A percentile compares a stretch with the other conserved stretches of the same genome.
Evolutionary conservation across 2,888 invertebrate genomes (phyloP).

Genomic region (Anticlea derivata): DNA sequence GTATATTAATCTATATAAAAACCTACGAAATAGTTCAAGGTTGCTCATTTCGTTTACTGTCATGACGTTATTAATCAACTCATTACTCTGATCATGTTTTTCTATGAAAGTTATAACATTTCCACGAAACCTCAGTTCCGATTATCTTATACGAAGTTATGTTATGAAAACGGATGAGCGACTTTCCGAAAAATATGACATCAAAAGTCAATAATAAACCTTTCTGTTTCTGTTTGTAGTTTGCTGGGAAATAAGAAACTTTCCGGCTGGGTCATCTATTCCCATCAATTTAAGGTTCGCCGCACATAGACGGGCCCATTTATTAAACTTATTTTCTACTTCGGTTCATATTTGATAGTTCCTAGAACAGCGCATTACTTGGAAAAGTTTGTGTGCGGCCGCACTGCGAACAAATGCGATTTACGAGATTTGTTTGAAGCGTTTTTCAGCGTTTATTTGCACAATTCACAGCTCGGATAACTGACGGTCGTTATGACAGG

Average conservation of each 20-base stretch:
- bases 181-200: constrained; percentile 36
- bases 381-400: constrained; percentile 8
- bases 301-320: constrained; percentile 41
- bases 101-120: no score
- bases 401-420: constrained; percentile 3
- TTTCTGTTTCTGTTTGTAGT: constrained; percentile 61
- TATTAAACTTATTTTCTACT: constrained; percentile 41
- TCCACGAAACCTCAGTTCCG: no score
- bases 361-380: constrained; percentile 20
- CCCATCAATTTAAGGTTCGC: constrained; percentile 51
- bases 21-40: no score
- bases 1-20: no score
- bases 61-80: no score
- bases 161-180: neutral
- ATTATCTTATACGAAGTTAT: no score
- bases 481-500: no score
- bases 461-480: no score
- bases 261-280: constrained; percentile 54
- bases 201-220: constrained; percentile 45
- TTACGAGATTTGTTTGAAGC: neutral
- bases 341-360: constrained; percentile 38
- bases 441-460: no score
- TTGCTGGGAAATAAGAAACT: constrained; percentile 54
- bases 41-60: no score
- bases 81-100: no score